phyloP scores from a whole-genome alignment of 2,797 vertebrate genomes.

The Pseudopleuronectes americanus region DNA sequence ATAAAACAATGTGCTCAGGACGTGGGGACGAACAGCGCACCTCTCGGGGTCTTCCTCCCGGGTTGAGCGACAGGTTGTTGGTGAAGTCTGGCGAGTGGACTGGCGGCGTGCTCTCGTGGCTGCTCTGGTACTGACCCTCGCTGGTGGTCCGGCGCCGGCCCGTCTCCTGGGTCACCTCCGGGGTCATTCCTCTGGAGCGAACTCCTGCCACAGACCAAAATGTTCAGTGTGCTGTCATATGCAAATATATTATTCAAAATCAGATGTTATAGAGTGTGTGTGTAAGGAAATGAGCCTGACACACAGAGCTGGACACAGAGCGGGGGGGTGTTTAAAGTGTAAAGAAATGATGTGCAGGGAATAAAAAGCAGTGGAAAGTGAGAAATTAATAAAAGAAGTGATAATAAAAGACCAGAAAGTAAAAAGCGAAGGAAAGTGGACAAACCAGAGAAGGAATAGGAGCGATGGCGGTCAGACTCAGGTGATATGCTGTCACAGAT shows the following conservation, averaged over 20 bases:
- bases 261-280: too few species aligned
- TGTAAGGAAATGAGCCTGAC: neutral
- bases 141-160: constrained; percentile 89
- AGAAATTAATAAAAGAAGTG: constrained; percentile 17
- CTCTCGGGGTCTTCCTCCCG: constrained; percentile 93
- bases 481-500: constrained; percentile 83
- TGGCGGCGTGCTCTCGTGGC: constrained; percentile 79
- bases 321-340: neutral
- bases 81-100: constrained; percentile 87
- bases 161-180: constrained; percentile 80
- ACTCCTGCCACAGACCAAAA: constrained; percentile 83
- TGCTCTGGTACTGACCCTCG: constrained; percentile 93
- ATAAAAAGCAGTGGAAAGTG: constrained; percentile 1
- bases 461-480: constrained; percentile 88
- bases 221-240: neutral
- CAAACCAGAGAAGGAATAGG: constrained; percentile 94
- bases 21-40: constrained; percentile 63
- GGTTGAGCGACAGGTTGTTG: constrained; percentile 91
- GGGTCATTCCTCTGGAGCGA: constrained; percentile 88
- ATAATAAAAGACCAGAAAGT: constrained; percentile 44
- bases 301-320: neutral
- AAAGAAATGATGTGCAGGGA: constrained; percentile 1
- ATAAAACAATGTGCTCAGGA: neutral
- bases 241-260: too few species aligned
- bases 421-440: constrained; percentile 74